Percentiles rank a stretch among this genome's conserved stretches.
Evolutionary conservation across 2,113 vertebrate genomes (phyloP).

Genomic region (Phalacrocorax brasilianus): DNA sequence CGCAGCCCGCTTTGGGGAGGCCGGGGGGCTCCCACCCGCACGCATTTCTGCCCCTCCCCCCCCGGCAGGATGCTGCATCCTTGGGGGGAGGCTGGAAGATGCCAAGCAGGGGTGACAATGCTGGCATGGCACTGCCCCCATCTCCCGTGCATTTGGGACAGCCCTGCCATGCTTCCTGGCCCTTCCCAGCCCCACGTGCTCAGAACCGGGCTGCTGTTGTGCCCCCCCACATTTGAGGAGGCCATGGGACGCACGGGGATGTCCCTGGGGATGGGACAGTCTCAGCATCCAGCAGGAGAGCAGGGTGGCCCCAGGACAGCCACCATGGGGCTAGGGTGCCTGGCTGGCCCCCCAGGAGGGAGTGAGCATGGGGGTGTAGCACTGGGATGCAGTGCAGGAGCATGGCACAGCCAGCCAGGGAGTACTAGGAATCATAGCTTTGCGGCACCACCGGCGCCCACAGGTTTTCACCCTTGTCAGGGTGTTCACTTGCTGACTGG

Average conservation of each 20-base stretch:
- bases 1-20: background rate
- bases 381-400: background rate
- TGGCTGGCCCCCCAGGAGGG: background rate
- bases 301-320: background rate
- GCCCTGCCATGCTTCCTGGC: background rate
- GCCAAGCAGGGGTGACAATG: fast-evolving
- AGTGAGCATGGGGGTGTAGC: background rate
- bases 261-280: too few relatives aligned
- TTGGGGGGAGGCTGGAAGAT: background rate
- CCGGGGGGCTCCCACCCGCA: background rate
- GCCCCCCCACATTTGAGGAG: background rate
- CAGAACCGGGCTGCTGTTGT: background rate
- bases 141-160: fast-evolving
- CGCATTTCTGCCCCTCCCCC: fast-evolving
- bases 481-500: background rate
- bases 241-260: fast-evolving
- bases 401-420: background rate
- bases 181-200: fast-evolving
- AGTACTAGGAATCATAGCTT: background rate
- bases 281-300: background rate
- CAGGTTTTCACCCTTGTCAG: background rate
- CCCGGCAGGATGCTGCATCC: background rate
- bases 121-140: background rate
- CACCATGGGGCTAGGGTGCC: background rate
- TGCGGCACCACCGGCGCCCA: fast-evolving